Evolutionary conservation across 2,797 vertebrate species (phyloP), one percentile per base, ranked within the genome.

Genomic region (Gobio occitaniae): DNA sequence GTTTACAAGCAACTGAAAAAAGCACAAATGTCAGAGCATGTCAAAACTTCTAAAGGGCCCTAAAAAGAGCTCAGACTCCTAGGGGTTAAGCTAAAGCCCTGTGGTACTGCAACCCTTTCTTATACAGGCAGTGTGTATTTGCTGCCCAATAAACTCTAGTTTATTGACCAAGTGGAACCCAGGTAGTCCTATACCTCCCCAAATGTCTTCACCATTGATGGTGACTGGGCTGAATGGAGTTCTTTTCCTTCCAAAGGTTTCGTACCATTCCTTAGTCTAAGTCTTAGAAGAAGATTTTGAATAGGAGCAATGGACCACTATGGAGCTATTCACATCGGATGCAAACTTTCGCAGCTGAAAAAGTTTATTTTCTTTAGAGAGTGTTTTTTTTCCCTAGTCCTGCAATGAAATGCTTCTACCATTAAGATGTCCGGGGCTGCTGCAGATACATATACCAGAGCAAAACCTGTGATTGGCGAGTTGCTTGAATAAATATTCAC

Each of bases 211-310:
- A 4, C 38, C n/a, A 66, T 50, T 50, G 19, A 66, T 50, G 25
- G 25, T 19, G 29, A 80, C 47, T 13, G 8, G 17, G 25, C 5
- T 36, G 47, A 66, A 68, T 47, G 63, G 29, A 80, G 17, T 68
- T 50, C 0, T 80, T 79, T 54, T 15, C 11, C 59, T 29, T 12
- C 17, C 0, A 19, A 79, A 36, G 78, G 36, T 3, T 48, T 6
- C 17, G 36, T 16, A 48, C 44, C 44, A 41, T 61, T 77, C 19
- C 36, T 77, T 54, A 75, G 50, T 21, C 29, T 19, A 12, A 59
- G 74, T 13, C 52, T 56, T 50, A 41, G 10, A 41, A 15, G 74
- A 76, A 78, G 15, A 44, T 78, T 78, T 78, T 78, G 38, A 78
- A 78, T 78, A 61, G 52, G n/a, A n/a, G 32, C 32, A 72, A 50